Base-by-base conservation (phyloP, 2,113 vertebrate species). In the Cephalopholis sonnerati region DNA sequence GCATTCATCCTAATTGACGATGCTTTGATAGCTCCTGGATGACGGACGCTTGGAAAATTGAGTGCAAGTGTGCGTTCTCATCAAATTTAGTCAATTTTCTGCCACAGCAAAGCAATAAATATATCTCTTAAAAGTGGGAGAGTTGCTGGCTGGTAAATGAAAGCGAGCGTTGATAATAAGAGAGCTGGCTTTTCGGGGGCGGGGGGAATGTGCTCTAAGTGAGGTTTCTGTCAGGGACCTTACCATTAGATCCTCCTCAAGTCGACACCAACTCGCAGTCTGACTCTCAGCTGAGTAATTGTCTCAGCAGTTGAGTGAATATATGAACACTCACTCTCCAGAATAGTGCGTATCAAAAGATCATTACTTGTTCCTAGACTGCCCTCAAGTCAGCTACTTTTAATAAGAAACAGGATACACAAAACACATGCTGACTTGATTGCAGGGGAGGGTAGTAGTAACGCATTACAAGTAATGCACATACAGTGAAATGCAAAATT, bases 1-100 rank as follows among this genome's bases (percentile, higher is more conserved):
- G 89, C 90, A 94, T 96, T 96, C 58, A 93, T 93, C 92, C 92
- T 96, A 95, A 96, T 95, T 89, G 88, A 93, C 84, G 87, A 93
- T 85, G 82, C 91, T 77, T 92, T 94, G 94, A 91, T 82, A 81
- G 91, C 90, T 93, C 95, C 91, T 93, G 29, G 90, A 94, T 85
- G 93, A 95, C 90, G 39, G 89, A 89, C 88, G 88, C 90, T 73
- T 66, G 93, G 86, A 91, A 95, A 93, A 95, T 89, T 44, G 86
- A 94, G 86, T 7, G 71, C 83, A 88, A 86, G 84, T 91, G 84
- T 75, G 32, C 87, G 85, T 92, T 92, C 92, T 94, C 94, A 94
- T 94, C 95, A 90, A 90, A 93, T 94, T 94, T 90, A 92, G 93
- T 90, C 85, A 93, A 93, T 95, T 92, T 90, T 89, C 88, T 27